Percentiles rank a stretch among this genome's conserved stretches.
Conservation (phyloP, 2,797 vertebrate species). For the Alauda arvensis region DNA sequence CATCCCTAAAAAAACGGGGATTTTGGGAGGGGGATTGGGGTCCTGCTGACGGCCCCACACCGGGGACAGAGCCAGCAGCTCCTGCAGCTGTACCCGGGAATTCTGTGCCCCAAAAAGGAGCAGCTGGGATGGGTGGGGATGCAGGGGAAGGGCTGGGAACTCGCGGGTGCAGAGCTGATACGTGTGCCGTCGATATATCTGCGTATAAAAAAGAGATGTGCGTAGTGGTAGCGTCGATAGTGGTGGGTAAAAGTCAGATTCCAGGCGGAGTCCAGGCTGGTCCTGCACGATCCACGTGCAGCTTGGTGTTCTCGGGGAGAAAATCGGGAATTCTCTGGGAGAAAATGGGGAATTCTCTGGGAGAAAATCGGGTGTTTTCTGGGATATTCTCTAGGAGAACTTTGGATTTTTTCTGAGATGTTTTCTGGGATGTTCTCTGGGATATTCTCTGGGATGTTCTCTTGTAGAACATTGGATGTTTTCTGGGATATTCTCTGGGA, state of each 20-base stretch:
- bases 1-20: background rate
- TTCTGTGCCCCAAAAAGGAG: background rate
- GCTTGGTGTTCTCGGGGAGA: background rate
- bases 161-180: background rate
- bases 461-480: too few species aligned
- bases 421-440: too few species aligned
- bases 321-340: background rate
- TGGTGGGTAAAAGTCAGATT: background rate
- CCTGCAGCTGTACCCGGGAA: background rate
- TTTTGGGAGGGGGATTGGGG: fast-evolving
- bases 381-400: too few species aligned
- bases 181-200: background rate
- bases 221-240: background rate
- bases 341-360: too few species aligned
- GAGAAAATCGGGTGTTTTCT: too few species aligned
- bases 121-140: background rate
- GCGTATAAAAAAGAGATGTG: background rate
- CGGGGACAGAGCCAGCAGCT: background rate
- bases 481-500: too few species aligned
- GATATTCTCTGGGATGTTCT: too few species aligned
- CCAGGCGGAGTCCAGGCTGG: background rate
- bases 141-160: background rate
- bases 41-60: fast-evolving
- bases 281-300: constrained; percentile 68
- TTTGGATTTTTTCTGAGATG: too few species aligned